Conservation (phyloP, 2,113 vertebrate genomes). For the Oriolus oriolus region DNA sequence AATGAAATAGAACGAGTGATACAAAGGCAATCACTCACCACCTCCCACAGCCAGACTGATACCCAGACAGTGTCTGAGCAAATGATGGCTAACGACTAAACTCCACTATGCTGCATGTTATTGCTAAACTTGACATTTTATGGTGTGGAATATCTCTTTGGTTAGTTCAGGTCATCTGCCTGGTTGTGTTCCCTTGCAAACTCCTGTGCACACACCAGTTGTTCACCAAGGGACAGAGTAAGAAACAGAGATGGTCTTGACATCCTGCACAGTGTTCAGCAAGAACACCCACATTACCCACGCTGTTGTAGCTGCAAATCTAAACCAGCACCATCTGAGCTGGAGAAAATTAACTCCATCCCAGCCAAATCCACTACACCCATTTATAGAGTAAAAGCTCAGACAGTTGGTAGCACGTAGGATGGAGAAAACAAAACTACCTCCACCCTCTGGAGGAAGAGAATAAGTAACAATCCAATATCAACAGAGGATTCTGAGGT, state of each 20-base stretch:
- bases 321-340: background rate
- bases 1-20: background rate
- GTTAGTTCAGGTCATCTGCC: background rate
- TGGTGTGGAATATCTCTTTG: background rate
- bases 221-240: background rate
- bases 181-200: background rate
- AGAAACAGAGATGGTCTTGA: background rate
- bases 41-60: background rate
- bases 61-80: background rate
- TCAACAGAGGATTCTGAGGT: background rate
- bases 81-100: background rate
- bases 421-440: background rate
- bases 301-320: background rate
- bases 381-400: background rate
- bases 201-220: background rate
- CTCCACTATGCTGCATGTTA: fast-evolving
- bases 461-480: background rate
- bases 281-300: background rate
- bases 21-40: background rate
- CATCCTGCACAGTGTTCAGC: background rate
- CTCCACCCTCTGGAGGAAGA: background rate
- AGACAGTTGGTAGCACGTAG: background rate
- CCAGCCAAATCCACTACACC: background rate
- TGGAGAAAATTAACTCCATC: background rate
- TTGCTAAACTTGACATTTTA: background rate